Percentiles rank a stretch among this genome's conserved stretches.
phyloP scores from a whole-genome alignment of 2,797 vertebrate species.

The Gymnoscopelus microlampas region DNA sequence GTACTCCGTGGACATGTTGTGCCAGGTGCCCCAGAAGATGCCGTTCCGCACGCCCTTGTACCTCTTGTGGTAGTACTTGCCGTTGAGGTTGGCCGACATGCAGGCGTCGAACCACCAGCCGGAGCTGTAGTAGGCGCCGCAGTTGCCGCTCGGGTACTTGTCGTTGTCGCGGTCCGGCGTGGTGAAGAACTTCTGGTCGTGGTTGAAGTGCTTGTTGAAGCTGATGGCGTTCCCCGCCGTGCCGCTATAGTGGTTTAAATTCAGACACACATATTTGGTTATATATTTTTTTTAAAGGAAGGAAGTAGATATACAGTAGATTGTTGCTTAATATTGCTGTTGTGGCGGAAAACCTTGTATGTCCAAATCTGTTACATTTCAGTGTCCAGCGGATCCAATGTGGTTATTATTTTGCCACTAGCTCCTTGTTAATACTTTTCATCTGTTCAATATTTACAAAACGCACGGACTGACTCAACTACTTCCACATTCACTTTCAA shows the following conservation, averaged over 20 bases:
- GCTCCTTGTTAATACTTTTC: too few relatives aligned
- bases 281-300: too few relatives aligned
- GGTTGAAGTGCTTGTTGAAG: slow-evolving; percentile 91
- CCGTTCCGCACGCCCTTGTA: slow-evolving; percentile 95
- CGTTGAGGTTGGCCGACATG: slow-evolving; percentile 97
- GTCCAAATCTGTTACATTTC: too few relatives aligned
- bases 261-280: too few relatives aligned
- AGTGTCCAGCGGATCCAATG: too few relatives aligned
- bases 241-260: slow-evolving; percentile 80
- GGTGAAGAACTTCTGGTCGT: slow-evolving; percentile 94
- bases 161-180: slow-evolving; percentile 96
- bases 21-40: slow-evolving; percentile 98
- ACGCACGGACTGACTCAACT: too few relatives aligned
- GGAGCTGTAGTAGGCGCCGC: slow-evolving; percentile 92
- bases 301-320: too few relatives aligned
- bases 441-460: too few relatives aligned
- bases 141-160: slow-evolving; percentile 92
- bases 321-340: too few relatives aligned
- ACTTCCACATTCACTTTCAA: too few relatives aligned
- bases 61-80: slow-evolving; percentile 93
- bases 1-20: slow-evolving; percentile 81
- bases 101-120: slow-evolving; percentile 99
- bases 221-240: slow-evolving; percentile 92
- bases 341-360: too few relatives aligned
- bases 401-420: too few relatives aligned